Conservation (phyloP, 2,888 invertebrate genomes). For the Acanthosepion lycidas region DNA sequence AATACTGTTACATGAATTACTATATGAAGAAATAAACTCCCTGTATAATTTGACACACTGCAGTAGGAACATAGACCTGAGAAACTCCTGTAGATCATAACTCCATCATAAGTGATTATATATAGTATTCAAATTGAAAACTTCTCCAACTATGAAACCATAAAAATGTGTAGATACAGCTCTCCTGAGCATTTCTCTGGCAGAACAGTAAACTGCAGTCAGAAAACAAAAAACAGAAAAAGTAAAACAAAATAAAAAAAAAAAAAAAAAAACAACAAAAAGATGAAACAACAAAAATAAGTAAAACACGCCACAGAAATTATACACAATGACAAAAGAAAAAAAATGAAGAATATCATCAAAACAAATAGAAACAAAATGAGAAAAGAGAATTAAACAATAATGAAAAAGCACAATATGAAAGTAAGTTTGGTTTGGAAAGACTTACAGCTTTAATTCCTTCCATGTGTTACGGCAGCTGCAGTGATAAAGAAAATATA, state of each 20-base stretch:
- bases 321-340: neutral
- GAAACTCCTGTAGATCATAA: too few species aligned
- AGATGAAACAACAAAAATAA: neutral
- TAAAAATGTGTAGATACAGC: neutral
- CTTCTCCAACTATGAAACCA: too few species aligned
- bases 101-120: too few species aligned
- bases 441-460: conserved; percentile 46
- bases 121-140: too few species aligned
- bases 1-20: too few species aligned
- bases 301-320: neutral
- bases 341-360: neutral
- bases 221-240: neutral
- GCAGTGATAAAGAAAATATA: conserved; percentile 43
- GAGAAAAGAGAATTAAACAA: neutral
- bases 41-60: too few species aligned
- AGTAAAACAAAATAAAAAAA: neutral
- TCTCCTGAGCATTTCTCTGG: neutral
- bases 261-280: neutral
- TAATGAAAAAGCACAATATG: neutral
- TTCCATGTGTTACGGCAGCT: conserved; percentile 47
- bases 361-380: conserved; percentile 16
- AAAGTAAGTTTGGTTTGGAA: neutral
- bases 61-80: too few species aligned
- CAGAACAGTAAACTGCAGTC: neutral
- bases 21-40: too few species aligned